Conservation (phyloP, 2,888 invertebrate species). For the Lissocephala sabroskyi region DNA sequence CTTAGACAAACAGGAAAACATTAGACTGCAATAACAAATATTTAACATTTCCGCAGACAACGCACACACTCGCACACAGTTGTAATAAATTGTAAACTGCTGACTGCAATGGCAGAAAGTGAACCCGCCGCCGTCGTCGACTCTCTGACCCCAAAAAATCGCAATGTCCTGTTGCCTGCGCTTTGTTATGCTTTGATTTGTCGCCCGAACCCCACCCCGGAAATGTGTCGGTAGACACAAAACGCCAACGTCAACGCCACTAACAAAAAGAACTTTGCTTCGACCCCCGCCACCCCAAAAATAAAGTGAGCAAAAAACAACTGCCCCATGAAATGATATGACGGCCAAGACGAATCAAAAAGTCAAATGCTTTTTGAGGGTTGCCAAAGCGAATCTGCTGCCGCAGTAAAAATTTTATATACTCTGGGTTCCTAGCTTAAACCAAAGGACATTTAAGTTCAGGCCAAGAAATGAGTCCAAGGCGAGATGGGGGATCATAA, state of each 20-base stretch:
- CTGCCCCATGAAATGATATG: neutral
- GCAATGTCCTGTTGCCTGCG: slow-evolving; percentile 8
- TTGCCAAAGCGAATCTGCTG: too few species aligned
- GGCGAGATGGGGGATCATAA: too few species aligned
- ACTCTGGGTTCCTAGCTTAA: too few species aligned
- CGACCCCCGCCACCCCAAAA: too few species aligned
- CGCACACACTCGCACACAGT: slow-evolving; percentile 13
- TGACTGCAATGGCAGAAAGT: slow-evolving; percentile 30
- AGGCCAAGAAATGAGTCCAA: too few species aligned
- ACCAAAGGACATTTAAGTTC: too few species aligned
- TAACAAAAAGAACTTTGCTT: slow-evolving; percentile 16
- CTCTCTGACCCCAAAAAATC: neutral
- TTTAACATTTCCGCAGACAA: slow-evolving; percentile 60
- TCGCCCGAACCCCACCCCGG: slow-evolving; percentile 23
- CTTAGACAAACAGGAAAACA: slow-evolving; percentile 48
- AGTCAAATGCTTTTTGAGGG: slow-evolving; percentile 55
- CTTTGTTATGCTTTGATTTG: slow-evolving; percentile 59
- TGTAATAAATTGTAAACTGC: slow-evolving; percentile 56
- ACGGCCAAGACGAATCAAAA: slow-evolving; percentile 42
- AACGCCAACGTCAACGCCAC: slow-evolving; percentile 1
- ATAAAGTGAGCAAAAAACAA: slow-evolving; percentile 1
- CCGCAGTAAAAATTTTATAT: too few species aligned
- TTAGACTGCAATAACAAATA: slow-evolving; percentile 66
- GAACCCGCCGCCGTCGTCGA: slow-evolving; percentile 23
- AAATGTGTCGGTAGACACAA: slow-evolving; percentile 18